Conservation (phyloP, 2,797 vertebrate species). For the Crax fasciolata region DNA sequence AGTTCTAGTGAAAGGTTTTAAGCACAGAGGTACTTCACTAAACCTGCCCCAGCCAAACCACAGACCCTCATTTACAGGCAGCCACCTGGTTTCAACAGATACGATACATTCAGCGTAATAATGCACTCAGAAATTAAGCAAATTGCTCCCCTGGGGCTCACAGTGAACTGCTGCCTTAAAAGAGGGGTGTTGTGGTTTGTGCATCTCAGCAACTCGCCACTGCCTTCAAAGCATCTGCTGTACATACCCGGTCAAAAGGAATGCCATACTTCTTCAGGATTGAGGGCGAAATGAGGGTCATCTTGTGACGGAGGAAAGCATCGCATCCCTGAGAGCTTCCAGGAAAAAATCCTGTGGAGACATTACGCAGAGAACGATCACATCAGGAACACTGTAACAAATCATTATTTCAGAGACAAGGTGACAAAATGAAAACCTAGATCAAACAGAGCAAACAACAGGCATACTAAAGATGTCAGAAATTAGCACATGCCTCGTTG, state of each 20-base stretch:
- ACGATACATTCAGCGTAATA: background rate
- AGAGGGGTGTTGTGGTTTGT: background rate
- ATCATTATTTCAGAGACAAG: background rate
- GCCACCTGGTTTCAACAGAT: background rate
- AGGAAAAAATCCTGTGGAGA: slow-evolving; percentile 92
- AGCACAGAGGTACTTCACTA: background rate
- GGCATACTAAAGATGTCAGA: background rate
- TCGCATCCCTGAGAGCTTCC: slow-evolving; percentile 98
- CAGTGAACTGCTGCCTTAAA: background rate
- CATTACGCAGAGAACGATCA: background rate
- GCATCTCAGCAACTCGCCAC: background rate
- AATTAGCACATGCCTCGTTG: background rate
- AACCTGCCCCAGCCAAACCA: background rate
- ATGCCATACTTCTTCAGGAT: slow-evolving; percentile 98
- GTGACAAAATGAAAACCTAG: background rate
- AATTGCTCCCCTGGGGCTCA: background rate
- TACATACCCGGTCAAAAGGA: slow-evolving; percentile 93
- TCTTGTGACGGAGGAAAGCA: slow-evolving; percentile 97
- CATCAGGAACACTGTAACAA: background rate
- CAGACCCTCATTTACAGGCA: background rate
- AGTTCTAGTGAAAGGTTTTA: background rate
- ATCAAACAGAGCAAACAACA: background rate
- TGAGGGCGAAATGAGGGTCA: slow-evolving; percentile 97
- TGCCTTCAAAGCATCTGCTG: accelerated
- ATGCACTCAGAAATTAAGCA: background rate